These are phyloP conservation scores for Scolopax bukidnonensis DNA, from an alignment of 2,797 vertebrate species.

Conservation along the genomic window DNA sequence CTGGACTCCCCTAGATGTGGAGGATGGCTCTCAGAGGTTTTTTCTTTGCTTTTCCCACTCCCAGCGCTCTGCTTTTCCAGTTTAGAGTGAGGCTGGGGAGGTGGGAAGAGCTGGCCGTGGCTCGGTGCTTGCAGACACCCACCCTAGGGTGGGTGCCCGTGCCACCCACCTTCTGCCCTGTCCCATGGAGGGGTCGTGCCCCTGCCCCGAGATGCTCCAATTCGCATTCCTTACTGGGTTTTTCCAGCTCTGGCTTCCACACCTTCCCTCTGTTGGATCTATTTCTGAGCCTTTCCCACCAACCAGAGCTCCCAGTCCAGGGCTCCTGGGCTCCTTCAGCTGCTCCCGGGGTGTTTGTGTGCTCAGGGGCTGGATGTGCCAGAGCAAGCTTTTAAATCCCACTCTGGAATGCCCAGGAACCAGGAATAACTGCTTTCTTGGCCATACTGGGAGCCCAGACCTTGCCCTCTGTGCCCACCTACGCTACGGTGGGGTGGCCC, in stretches of 20 bases:
- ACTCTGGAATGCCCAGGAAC: background rate
- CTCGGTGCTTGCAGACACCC: background rate
- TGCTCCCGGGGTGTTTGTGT: background rate
- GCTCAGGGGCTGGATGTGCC: background rate
- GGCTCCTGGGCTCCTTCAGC: background rate
- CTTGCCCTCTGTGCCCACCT: background rate
- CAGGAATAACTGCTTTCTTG: fast-evolving
- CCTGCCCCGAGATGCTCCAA: background rate
- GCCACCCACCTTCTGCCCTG: background rate
- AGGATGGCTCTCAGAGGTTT: background rate
- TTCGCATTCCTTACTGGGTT: background rate
- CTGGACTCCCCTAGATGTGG: fast-evolving
- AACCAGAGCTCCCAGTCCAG: background rate
- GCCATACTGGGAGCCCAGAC: background rate
- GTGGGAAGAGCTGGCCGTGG: background rate
- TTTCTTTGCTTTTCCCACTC: background rate
- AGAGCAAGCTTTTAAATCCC: background rate
- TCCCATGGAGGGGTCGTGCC: too few species aligned
- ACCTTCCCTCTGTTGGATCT: background rate
- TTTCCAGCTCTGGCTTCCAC: background rate
- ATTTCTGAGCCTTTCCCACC: background rate
- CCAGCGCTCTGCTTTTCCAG: background rate
- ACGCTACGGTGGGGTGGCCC: fast-evolving
- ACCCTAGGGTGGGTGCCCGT: background rate
- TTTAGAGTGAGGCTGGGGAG: background rate